These are phyloP conservation scores for Drosophila stalkeri DNA, from an alignment of 2,888 invertebrate species.

Conservation along the genomic window DNA sequence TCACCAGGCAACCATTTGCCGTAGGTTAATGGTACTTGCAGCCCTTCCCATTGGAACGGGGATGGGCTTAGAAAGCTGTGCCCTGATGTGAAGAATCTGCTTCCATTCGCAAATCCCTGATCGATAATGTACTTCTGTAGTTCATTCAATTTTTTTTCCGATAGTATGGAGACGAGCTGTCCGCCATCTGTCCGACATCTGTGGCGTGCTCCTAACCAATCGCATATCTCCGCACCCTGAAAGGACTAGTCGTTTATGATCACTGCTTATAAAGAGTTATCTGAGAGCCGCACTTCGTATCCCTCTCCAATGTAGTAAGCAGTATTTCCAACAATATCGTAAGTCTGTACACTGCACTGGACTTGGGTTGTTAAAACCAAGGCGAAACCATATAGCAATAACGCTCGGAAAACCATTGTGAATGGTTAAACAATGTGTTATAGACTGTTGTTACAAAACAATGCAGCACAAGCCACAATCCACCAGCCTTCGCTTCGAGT, in stretches of 20 bases:
- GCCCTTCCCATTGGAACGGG: slow-evolving; percentile 39
- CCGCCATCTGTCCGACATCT: slow-evolving; percentile 31
- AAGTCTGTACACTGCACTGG: no score
- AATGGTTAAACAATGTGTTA: no score
- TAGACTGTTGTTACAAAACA: no score
- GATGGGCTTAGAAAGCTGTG: slow-evolving; percentile 25
- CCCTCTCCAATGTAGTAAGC: slow-evolving; percentile 40
- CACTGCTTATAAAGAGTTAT: not conserved
- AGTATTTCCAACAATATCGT: not conserved
- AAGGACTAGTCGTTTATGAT: not conserved
- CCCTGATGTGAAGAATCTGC: slow-evolving; percentile 51
- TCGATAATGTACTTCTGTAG: slow-evolving; percentile 34
- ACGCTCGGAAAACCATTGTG: no score
- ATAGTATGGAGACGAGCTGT: slow-evolving; percentile 43
- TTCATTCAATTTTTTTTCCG: slow-evolving; percentile 3
- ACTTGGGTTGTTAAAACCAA: fast-evolving
- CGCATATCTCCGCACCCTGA: not conserved
- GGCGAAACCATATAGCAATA: no score
- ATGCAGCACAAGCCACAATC: no score
- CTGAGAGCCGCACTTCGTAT: slow-evolving; percentile 21
- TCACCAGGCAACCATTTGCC: slow-evolving; percentile 42
- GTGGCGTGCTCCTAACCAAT: slow-evolving; percentile 46
- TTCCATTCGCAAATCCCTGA: slow-evolving; percentile 46
- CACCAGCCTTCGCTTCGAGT: no score
- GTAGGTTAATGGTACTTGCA: slow-evolving; percentile 7